phyloP scores from a whole-genome alignment of 2,888 invertebrate species.

The Heliconius ismenius region DNA sequence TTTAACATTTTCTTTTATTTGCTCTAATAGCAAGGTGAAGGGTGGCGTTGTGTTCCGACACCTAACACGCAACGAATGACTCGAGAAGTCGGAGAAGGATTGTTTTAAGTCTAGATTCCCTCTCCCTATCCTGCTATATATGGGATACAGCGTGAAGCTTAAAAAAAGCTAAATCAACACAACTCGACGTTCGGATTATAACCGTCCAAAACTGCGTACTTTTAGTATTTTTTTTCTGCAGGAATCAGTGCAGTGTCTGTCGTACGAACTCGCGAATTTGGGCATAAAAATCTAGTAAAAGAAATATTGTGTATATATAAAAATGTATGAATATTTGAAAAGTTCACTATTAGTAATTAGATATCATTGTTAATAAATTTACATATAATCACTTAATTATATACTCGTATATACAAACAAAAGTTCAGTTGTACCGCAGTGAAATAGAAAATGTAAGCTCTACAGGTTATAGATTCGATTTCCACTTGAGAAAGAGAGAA shows the following conservation, averaged over 20 bases:
- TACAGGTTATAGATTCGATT: too few relatives aligned
- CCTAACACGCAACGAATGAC: neutral
- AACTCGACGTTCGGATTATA: slow-evolving; percentile 69
- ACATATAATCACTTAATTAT: too few relatives aligned
- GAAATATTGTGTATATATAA: slow-evolving; percentile 19
- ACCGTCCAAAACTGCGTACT: slow-evolving; percentile 72
- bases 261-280: slow-evolving; percentile 31
- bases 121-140: neutral
- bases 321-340: neutral
- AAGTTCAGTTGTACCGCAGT: too few relatives aligned
- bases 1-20: neutral
- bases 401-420: too few relatives aligned
- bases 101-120: neutral
- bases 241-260: slow-evolving; percentile 28
- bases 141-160: neutral
- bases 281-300: slow-evolving; percentile 18
- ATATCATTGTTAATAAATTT: neutral
- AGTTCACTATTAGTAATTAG: slow-evolving; percentile 7
- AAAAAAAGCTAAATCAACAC: slow-evolving; percentile 48
- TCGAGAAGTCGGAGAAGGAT: neutral
- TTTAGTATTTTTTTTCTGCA: slow-evolving; percentile 53
- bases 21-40: neutral
- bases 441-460: too few relatives aligned
- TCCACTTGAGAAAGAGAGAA: too few relatives aligned
- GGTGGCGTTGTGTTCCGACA: neutral